Evolutionary conservation across 2,797 vertebrate genomes (phyloP).

Genomic region (Coluber constrictor): DNA sequence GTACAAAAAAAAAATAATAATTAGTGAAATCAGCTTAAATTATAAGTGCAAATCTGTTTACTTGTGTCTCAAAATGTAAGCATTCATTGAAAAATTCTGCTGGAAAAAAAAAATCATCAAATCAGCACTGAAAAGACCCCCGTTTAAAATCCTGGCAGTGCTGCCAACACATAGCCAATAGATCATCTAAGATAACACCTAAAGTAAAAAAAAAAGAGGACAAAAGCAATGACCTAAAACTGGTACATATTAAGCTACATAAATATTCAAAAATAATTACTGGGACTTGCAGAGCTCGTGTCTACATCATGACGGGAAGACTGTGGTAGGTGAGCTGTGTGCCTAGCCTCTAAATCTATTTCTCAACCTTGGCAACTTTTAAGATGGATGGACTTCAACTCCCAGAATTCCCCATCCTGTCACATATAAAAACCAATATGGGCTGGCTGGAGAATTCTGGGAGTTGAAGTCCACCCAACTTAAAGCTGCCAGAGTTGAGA

Average conservation of each 20-base stretch:
- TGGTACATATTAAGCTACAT: background rate
- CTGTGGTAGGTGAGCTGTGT: background rate
- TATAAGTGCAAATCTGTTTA: slow-evolving; percentile 4
- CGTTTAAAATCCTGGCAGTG: background rate
- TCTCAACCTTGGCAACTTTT: background rate
- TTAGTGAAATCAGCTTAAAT: slow-evolving; percentile 2
- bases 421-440: background rate
- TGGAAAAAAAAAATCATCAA: background rate
- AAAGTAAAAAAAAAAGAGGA: background rate
- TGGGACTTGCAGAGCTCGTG: background rate
- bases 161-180: background rate
- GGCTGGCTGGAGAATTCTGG: background rate
- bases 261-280: background rate
- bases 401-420: background rate
- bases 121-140: background rate
- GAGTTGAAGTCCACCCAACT: background rate
- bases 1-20: background rate
- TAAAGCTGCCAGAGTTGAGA: background rate
- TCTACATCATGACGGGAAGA: background rate
- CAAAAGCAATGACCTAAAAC: no score
- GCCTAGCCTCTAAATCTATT: background rate
- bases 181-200: background rate
- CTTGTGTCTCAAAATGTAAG: background rate
- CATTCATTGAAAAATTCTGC: background rate
- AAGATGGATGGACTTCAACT: background rate